A percentile compares a stretch with the other conserved stretches of the same genome.
These are phyloP conservation scores for Steinernema scapterisci DNA, from an alignment of 2,888 invertebrate species.

Conservation along the genomic window DNA sequence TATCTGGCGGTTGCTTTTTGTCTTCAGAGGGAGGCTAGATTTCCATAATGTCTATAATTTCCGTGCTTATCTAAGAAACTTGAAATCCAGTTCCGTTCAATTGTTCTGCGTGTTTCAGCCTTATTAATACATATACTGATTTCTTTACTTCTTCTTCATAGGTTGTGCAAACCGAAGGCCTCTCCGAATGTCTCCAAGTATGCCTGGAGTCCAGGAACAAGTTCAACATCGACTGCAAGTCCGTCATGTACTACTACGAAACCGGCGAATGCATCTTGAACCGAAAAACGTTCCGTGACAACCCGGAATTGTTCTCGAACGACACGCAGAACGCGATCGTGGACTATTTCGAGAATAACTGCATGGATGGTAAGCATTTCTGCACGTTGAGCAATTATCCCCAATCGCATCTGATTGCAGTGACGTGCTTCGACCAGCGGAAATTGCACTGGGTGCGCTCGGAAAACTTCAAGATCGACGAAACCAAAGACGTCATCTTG, in stretches of 20 bases:
- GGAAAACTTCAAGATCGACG: conserved; percentile 58
- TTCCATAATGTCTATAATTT: too few species aligned
- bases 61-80: too few species aligned
- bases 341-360: conserved; percentile 67
- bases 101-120: too few species aligned
- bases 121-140: too few species aligned
- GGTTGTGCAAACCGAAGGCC: conserved; percentile 45
- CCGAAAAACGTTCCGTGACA: conserved; percentile 46
- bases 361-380: conserved; percentile 58
- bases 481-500: conserved; percentile 59
- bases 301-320: conserved; percentile 55
- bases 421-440: conserved; percentile 48
- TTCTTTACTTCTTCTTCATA: too few species aligned
- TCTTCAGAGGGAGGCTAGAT: too few species aligned
- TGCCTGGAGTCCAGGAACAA: conserved; percentile 52
- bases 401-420: conserved; percentile 43
- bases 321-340: conserved; percentile 55
- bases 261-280: conserved; percentile 66
- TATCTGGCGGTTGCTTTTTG: too few species aligned
- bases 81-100: too few species aligned
- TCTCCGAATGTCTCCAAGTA: conserved; percentile 60
- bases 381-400: neutral
- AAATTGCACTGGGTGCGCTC: conserved; percentile 60
- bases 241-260: conserved; percentile 65
- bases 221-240: conserved; percentile 47